phyloP scores from a whole-genome alignment of 1,140 invertebrate species.

The Rhagoletis pomonella region DNA sequence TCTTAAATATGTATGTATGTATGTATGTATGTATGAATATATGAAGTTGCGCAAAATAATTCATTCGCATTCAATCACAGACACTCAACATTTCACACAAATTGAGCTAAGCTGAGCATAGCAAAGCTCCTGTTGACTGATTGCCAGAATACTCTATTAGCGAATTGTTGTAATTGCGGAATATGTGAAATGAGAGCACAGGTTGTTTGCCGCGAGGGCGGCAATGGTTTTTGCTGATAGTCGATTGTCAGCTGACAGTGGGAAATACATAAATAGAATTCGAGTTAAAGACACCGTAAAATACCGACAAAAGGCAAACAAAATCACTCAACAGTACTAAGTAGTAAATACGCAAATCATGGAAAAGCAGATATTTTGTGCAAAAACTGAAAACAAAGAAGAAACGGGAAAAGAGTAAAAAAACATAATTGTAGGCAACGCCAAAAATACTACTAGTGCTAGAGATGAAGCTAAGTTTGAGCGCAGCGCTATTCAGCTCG shows the following conservation, averaged over 20 bases:
- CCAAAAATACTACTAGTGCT: too few relatives aligned
- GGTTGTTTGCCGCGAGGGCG: neutral
- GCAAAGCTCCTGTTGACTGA: neutral
- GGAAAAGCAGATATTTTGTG: neutral
- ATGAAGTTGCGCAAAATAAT: neutral
- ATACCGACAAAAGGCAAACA: slow-evolving; percentile 18
- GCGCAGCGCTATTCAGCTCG: neutral
- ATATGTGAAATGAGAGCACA: neutral
- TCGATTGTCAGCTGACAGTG: neutral
- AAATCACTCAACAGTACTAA: neutral
- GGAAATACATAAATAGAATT: slow-evolving; percentile 12
- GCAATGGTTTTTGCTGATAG: slow-evolving; percentile 14
- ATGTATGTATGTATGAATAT: neutral
- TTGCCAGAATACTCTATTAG: neutral
- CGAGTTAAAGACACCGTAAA: slow-evolving; percentile 41
- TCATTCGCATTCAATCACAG: neutral
- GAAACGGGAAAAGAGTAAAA: too few relatives aligned
- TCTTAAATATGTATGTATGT: neutral
- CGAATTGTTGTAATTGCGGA: neutral
- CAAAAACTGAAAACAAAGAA: neutral
- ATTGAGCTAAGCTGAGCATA: neutral
- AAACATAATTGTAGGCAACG: too few relatives aligned
- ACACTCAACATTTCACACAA: slow-evolving; percentile 1
- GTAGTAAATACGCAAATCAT: slow-evolving; percentile 29
- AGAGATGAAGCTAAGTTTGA: too few relatives aligned